phyloP scores from a whole-genome alignment of 2,113 vertebrate genomes.

The Orycteropus afer region DNA sequence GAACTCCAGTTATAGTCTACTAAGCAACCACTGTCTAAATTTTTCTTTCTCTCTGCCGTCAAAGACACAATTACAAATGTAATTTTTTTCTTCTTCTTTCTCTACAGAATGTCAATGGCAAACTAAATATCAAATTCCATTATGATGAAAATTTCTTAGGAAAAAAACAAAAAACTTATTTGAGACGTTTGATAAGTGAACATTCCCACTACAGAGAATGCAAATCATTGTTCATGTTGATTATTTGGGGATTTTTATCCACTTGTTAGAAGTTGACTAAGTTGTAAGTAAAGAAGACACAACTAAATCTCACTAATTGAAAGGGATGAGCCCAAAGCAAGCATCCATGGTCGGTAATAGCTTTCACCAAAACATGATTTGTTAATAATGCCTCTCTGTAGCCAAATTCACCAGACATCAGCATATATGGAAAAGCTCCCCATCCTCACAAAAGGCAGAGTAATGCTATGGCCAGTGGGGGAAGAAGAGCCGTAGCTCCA shows the following conservation, averaged over 20 bases:
- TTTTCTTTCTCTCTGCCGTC: neutral
- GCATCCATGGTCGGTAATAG: neutral
- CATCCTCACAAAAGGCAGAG: neutral
- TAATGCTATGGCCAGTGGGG: neutral
- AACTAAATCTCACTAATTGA: constrained; percentile 36
- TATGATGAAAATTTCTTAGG: constrained; percentile 7
- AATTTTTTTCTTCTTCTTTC: neutral
- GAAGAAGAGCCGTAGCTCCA: neutral
- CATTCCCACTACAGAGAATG: constrained; percentile 37
- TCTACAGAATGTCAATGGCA: neutral
- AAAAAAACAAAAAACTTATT: neutral
- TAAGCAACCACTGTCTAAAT: neutral
- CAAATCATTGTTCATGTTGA: constrained; percentile 11
- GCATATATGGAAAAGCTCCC: neutral
- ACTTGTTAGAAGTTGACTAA: constrained; percentile 32
- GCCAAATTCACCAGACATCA: neutral
- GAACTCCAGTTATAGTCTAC: neutral
- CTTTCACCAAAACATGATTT: constrained; percentile 31
- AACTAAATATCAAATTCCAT: constrained; percentile 24
- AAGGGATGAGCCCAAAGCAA: constrained; percentile 15
- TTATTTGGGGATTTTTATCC: neutral
- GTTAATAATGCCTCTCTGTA: neutral
- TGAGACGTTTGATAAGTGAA: constrained; percentile 28
- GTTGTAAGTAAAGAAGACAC: neutral
- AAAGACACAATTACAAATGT: neutral